Conservation (phyloP, 2,113 vertebrate species). For the Oryzias celebensis region DNA sequence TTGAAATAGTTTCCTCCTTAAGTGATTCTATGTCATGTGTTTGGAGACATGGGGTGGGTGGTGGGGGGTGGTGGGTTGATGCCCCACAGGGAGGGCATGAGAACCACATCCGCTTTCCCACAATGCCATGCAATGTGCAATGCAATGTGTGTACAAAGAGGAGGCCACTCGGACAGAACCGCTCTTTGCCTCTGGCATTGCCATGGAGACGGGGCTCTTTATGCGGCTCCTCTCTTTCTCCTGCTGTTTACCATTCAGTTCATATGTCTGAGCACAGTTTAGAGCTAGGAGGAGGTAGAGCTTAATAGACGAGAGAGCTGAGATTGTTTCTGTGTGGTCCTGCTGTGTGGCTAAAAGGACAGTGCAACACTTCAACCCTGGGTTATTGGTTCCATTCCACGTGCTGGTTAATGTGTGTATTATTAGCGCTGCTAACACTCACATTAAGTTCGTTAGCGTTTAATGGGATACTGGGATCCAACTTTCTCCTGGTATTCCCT, state of each 20-base stretch:
- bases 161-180: constrained; percentile 15
- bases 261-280: constrained; percentile 20
- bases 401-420: not conserved
- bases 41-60: no score
- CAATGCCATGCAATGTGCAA: constrained; percentile 37
- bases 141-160: constrained; percentile 40
- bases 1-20: no score
- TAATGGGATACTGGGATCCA: not conserved
- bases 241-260: constrained; percentile 56
- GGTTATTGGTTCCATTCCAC: constrained; percentile 15
- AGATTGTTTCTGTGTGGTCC: constrained; percentile 20
- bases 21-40: no score
- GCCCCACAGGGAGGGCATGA: constrained; percentile 26
- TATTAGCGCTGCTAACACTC: no score
- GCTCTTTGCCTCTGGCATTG: constrained; percentile 46
- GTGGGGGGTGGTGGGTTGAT: not conserved
- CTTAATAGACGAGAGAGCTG: not conserved
- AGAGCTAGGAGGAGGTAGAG: constrained; percentile 1
- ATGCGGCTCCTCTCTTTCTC: constrained; percentile 37
- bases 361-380: not conserved
- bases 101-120: constrained; percentile 43
- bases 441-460: not conserved
- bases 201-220: constrained; percentile 51
- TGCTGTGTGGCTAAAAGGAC: not conserved
- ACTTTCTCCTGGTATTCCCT: constrained; percentile 23